Percentiles rank a stretch among this genome's conserved stretches.
These are phyloP conservation scores for Cynopterus sphinx DNA, from an alignment of 2,797 vertebrate genomes.

Conservation along the genomic window DNA sequence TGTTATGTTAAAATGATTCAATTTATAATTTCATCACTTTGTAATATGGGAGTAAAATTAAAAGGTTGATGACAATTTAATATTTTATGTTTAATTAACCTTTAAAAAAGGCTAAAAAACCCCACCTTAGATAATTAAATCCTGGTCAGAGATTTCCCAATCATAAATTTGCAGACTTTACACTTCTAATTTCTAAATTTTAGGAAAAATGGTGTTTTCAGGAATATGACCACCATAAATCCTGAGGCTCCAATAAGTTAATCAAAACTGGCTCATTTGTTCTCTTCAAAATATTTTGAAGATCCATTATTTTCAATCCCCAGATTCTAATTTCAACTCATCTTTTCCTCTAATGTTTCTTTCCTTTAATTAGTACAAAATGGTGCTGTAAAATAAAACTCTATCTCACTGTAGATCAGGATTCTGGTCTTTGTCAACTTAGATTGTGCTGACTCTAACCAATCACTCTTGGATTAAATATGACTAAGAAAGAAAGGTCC, in stretches of 20 bases:
- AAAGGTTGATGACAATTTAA: not conserved
- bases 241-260: not conserved
- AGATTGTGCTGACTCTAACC: not conserved
- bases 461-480: conserved; percentile 35
- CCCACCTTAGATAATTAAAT: conserved; percentile 42
- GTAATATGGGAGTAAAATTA: not conserved
- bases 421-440: not conserved
- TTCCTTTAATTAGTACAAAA: conserved; percentile 41
- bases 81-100: not conserved
- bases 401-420: not conserved
- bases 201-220: not conserved
- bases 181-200: not conserved
- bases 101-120: not conserved
- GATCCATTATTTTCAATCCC: not conserved
- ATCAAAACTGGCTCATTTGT: not conserved
- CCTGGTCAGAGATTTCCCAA: not conserved
- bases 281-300: conserved; percentile 3
- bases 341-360: not conserved
- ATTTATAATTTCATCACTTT: conserved; percentile 42
- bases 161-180: not conserved
- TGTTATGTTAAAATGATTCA: conserved; percentile 47
- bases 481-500: not conserved
- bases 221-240: not conserved
- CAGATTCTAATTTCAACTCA: not conserved
- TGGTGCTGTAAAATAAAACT: not conserved